A percentile compares a stretch with the other conserved stretches of the same genome.
phyloP scores from a whole-genome alignment of 2,113 vertebrate species.

The Rana temporaria region DNA sequence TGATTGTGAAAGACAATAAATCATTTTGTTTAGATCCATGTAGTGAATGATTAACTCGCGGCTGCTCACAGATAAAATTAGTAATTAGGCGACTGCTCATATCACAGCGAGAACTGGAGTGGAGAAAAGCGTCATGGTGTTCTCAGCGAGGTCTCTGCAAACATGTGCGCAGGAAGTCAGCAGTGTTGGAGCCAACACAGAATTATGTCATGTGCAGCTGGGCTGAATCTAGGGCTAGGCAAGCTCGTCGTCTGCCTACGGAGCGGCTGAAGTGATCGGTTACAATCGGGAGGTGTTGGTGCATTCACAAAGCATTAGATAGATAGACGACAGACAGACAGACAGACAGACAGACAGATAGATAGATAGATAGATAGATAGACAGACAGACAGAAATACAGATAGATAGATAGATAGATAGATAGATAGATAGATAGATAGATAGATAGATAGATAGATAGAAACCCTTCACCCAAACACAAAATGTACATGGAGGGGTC shows the following conservation, averaged over 20 bases:
- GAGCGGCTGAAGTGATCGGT: no score
- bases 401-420: no score
- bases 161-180: constrained; percentile 10
- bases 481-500: no score
- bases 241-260: no score
- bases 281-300: no score
- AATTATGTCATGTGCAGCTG: not conserved
- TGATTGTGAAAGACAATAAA: constrained; percentile 49
- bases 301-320: no score
- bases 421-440: constrained; percentile 12
- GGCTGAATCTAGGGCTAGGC: no score
- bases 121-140: constrained; percentile 6
- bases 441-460: constrained; percentile 7
- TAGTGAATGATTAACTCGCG: constrained; percentile 33
- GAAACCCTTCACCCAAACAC: not conserved
- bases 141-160: constrained; percentile 2
- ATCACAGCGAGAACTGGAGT: constrained; percentile 14
- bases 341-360: no score
- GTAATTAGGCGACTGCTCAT: constrained; percentile 21
- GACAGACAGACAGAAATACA: no score
- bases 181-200: not conserved
- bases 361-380: no score
- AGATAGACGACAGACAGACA: no score
- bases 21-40: constrained; percentile 38
- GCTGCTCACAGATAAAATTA: constrained; percentile 37